Evolutionary conservation across 2,888 invertebrate genomes (phyloP).

Genomic region (Lasius platythorax): DNA sequence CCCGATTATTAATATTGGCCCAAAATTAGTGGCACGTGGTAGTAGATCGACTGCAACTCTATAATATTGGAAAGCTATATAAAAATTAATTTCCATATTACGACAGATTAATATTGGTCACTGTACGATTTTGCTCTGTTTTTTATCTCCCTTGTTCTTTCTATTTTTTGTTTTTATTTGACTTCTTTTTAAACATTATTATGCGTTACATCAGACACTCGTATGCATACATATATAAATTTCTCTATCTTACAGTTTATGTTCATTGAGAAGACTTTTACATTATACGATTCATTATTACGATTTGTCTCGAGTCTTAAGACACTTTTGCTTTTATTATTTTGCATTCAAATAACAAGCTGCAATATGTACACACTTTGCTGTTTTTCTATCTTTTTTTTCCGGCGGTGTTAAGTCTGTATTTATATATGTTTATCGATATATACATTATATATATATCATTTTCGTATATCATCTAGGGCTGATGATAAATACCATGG

Average conservation of each 20-base stretch:
- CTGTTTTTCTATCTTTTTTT: conserved; percentile 64
- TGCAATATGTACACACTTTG: conserved; percentile 63
- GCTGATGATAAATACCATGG: conserved; percentile 86
- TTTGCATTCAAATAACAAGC: conserved; percentile 66
- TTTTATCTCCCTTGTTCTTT: conserved; percentile 57
- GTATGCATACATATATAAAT: conserved; percentile 47
- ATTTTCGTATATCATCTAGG: conserved; percentile 81
- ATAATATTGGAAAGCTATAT: conserved; percentile 70
- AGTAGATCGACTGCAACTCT: conserved; percentile 79
- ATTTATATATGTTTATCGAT: conserved; percentile 75
- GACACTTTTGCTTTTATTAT: conserved; percentile 66
- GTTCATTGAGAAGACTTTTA: conserved; percentile 45
- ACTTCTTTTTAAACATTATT: conserved; percentile 57
- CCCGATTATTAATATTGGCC: conserved; percentile 80
- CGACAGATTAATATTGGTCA: conserved; percentile 60
- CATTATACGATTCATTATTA: background rate
- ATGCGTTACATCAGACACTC: conserved; percentile 66
- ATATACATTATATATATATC: conserved; percentile 67
- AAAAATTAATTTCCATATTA: conserved; percentile 69
- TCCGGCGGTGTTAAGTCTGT: conserved; percentile 75
- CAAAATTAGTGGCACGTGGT: conserved; percentile 80
- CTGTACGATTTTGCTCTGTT: conserved; percentile 60
- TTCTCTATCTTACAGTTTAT: conserved; percentile 53
- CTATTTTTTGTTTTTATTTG: conserved; percentile 53
- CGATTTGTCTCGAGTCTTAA: conserved; percentile 64